Base-by-base conservation (phyloP, 1,140 invertebrate genomes). In the Drosophila santomea region DNA sequence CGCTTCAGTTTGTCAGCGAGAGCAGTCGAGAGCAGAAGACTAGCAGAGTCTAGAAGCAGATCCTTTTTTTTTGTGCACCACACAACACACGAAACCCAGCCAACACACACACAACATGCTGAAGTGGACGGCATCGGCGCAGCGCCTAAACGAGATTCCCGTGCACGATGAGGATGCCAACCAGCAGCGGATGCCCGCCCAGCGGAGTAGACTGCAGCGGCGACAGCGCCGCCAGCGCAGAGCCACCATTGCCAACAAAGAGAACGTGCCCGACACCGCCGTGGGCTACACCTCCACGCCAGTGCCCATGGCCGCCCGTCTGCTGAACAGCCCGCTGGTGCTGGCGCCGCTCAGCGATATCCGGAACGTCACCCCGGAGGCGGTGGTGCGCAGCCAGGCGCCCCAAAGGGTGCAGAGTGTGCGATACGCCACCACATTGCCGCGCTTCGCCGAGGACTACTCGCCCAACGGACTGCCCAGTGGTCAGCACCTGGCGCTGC, bases 1-100 rank as follows among this genome's bases (percentile, higher is more conserved):
- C 63, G 41, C 73, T 77, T 90, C 83, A 91, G 90, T 91, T 91
- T 91, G 90, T 91, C 90, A 91, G 90, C 90, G 77, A 90, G 81
- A 78, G 90, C 73, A 74, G 64, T 67, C 51, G 59, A 76, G 62
- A 75, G 50, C 51, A 52, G 73, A 32, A 35, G 50, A 36, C 32
- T 20, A 61, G 35, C 55, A 41, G 59, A 57, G 58, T 72, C 56
- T 50, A 60, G 11, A 44, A 47, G 43, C 45, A 54, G 36, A 38
- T 39, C 60, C 43, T 68, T 59, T 50, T 50, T 59, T 58, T 57
- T 57, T 7, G 38, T 50, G 39, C 48, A 56, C 28, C 55, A 32
- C 20, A 6, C 2, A 50, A 15, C 17, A 43, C 11, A 52, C 7
- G 32, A 58, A 15, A n/a, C 7, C 4, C 35, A n/a, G 67, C n/a